A percentile compares a stretch with the other conserved stretches of the same genome.
Evolutionary conservation across 2,888 invertebrate species (phyloP).

Genomic region (Camponotus fellah): DNA sequence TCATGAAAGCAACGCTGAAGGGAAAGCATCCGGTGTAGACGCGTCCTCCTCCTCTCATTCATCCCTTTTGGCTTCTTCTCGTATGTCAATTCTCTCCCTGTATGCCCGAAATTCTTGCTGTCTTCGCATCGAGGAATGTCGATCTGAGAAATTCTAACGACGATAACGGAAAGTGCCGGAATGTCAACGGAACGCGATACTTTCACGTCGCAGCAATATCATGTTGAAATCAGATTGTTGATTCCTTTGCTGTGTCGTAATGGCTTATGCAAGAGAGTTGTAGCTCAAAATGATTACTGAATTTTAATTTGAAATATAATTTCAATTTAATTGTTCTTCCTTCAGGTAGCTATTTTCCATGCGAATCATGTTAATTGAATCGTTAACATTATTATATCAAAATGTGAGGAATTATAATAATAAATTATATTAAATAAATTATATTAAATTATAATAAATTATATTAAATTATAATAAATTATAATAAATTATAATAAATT

Average conservation of each 20-base stretch:
- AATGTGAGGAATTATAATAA: background rate
- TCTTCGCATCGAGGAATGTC: constrained; percentile 33
- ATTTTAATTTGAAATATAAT: too few relatives aligned
- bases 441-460: too few relatives aligned
- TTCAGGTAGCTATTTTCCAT: too few relatives aligned
- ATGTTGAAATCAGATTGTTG: constrained; percentile 11
- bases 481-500: too few relatives aligned
- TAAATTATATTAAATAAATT: too few relatives aligned
- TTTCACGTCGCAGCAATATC: background rate
- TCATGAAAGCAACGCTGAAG: constrained; percentile 41
- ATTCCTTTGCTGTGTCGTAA: background rate
- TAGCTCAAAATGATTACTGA: background rate
- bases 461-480: too few relatives aligned
- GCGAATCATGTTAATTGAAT: background rate
- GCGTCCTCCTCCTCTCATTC: background rate
- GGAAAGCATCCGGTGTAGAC: constrained; percentile 57
- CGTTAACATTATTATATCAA: background rate
- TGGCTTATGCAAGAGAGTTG: background rate
- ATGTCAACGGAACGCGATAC: constrained; percentile 36
- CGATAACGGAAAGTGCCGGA: constrained; percentile 47
- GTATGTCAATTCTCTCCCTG: constrained; percentile 37
- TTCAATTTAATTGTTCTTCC: background rate
- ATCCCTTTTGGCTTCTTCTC: background rate
- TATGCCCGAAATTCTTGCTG: constrained; percentile 44
- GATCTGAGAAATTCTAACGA: constrained; percentile 43